Base-by-base conservation (phyloP, 2,888 invertebrate genomes). In the Latheticus oryzae region DNA sequence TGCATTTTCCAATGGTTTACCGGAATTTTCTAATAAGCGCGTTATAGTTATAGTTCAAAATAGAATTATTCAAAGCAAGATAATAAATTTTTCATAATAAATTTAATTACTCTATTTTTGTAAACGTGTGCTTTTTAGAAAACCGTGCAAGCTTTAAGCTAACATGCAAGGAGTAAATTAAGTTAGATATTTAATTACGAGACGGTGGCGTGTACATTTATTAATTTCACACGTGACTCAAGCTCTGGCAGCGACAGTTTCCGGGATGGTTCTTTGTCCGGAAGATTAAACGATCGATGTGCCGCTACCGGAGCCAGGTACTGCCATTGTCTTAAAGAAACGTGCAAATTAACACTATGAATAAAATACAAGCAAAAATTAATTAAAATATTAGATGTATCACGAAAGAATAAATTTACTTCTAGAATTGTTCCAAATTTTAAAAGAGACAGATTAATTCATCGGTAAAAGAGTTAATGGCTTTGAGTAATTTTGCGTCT, bases 161-260 rank as follows among this genome's bases (percentile, higher is more conserved):
- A 32, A 69, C 72, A 71, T 73, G 71, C 74, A 72, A 75, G 69
- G 65, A 63, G 70, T 65, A 69, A 73, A 75, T 75, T 75, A 73
- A 73, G 73, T 72, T 72, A 72, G 73, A 72, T 76, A 75, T 76
- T 77, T 77, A 76, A 77, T 77, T 77, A 75, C 70, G 65, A 63
- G 65, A 64, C 61, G 67, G 67, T 72, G 70, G 69, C 72, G 73
- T 75, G 75, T 69, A 74, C 73, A 72, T 75, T 77, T 77, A 76
- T 77, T 76, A 76, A 77, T 76, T 75, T 76, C 74, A 76, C 75
- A 75, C 74, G 75, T 76, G 75, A 73, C 73, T 69, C 69, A 63
- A 64, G 66, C 64, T 60, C 67, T 67, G 55, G 70, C 33, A 38
- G 56, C 63, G 70, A 71, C 68, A 71, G 70, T 72, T 72, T 71